Conservation (phyloP, 2,888 invertebrate genomes). For the Euzophera pinguis region DNA sequence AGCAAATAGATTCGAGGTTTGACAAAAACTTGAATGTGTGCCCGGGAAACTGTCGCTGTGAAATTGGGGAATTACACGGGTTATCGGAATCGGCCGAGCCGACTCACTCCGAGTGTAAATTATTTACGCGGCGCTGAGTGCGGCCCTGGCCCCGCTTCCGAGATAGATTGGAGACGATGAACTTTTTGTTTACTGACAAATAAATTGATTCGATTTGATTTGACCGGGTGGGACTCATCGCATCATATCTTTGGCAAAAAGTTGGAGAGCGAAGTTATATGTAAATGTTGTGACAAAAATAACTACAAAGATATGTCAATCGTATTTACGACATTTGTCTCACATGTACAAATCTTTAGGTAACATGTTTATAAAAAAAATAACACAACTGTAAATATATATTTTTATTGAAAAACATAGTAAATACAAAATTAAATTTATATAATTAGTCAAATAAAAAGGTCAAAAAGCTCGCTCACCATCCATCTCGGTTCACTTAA, state of each 20-base stretch:
- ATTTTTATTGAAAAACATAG: too few relatives aligned
- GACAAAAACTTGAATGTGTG: slow-evolving; percentile 68
- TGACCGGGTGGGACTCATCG: slow-evolving; percentile 4
- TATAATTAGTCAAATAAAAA: slow-evolving; percentile 7
- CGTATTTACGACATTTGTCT: too few relatives aligned
- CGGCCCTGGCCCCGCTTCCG: slow-evolving; percentile 35
- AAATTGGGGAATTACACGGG: slow-evolving; percentile 66
- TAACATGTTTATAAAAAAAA: too few relatives aligned
- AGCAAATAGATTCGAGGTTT: slow-evolving; percentile 50
- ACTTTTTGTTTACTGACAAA: slow-evolving; percentile 49
- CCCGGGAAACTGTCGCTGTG: slow-evolving; percentile 52
- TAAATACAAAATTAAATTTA: neutral
- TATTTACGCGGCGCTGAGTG: slow-evolving; percentile 59
- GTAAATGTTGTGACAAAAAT: too few relatives aligned
- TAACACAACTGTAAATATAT: too few relatives aligned
- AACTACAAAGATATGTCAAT: too few relatives aligned
- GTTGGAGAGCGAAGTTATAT: too few relatives aligned
- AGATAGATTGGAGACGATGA: slow-evolving; percentile 41
- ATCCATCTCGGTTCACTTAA: slow-evolving; percentile 15
- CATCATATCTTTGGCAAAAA: neutral
- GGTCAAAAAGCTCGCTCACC: slow-evolving; percentile 15
- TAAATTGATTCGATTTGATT: slow-evolving; percentile 36
- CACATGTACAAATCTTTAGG: too few relatives aligned
- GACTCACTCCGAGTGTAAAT: slow-evolving; percentile 57
- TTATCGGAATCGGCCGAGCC: slow-evolving; percentile 51